phyloP scores from a whole-genome alignment of 2,113 vertebrate species.

The Eurystomus gularis region DNA sequence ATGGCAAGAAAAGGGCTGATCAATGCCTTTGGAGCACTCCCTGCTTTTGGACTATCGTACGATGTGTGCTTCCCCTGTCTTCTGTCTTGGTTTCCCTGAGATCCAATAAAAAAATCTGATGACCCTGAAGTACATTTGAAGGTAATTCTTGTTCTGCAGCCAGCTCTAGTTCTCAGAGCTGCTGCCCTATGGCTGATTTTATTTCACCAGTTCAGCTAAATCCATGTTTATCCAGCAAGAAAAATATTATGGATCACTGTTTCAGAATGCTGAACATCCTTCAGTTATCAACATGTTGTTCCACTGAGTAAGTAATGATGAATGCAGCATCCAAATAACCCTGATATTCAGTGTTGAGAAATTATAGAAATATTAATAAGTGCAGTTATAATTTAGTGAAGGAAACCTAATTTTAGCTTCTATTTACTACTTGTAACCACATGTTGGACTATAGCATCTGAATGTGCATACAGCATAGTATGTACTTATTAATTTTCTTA shows the following conservation, averaged over 20 bases:
- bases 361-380: not conserved
- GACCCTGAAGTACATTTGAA: not conserved
- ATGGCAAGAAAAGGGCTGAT: not conserved
- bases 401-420: not conserved
- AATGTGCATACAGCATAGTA: not conserved
- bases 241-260: not conserved
- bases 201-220: not conserved
- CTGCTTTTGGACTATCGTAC: not conserved
- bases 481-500: slow-evolving; percentile 12
- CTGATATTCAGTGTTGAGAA: not conserved
- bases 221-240: not conserved
- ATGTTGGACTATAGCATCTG: not conserved
- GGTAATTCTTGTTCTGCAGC: not conserved
- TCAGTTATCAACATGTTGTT: not conserved
- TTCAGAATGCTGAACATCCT: not conserved
- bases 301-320: not conserved
- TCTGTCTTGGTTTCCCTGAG: not conserved
- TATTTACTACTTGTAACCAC: not conserved
- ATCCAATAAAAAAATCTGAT: not conserved
- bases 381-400: not conserved
- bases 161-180: not conserved
- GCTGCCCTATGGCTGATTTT: not conserved
- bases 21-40: not conserved
- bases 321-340: not conserved
- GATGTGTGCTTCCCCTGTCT: not conserved